A percentile compares a stretch with the other conserved stretches of the same genome.
Conservation (phyloP, 2,888 invertebrate species). For the Podabrus alpinus region DNA sequence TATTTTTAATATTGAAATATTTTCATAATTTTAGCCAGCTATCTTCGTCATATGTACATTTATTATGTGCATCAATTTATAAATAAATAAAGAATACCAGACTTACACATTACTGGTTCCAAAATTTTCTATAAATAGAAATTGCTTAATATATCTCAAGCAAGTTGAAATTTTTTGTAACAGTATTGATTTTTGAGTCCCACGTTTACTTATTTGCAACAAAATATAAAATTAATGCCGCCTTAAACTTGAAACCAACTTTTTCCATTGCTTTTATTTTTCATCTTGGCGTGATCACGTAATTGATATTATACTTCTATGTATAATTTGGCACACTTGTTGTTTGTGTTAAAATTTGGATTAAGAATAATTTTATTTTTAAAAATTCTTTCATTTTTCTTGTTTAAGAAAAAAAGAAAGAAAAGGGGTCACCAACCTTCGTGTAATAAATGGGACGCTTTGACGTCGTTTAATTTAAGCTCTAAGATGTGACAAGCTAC, state of each 20-base stretch:
- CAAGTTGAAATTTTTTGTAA: not conserved
- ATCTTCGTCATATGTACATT: not conserved
- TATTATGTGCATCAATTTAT: constrained; percentile 3
- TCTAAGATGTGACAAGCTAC: no score
- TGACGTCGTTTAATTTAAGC: not conserved
- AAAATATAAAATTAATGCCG: not conserved
- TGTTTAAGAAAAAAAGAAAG: not conserved
- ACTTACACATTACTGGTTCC: constrained; percentile 11
- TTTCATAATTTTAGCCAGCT: not conserved
- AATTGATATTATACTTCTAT: not conserved
- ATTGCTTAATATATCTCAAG: not conserved
- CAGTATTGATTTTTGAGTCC: not conserved
- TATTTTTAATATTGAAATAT: not conserved
- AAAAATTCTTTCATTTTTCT: not conserved
- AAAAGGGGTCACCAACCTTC: not conserved
- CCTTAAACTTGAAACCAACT: not conserved
- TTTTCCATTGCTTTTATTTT: not conserved
- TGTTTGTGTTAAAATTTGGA: not conserved
- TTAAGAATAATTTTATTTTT: not conserved
- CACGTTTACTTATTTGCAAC: not conserved
- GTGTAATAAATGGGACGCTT: not conserved
- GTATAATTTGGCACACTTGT: not conserved
- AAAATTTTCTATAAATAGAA: constrained; percentile 18
- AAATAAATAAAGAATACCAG: constrained; percentile 14
- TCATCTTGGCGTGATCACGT: not conserved